Base-by-base conservation (phyloP, 2,797 vertebrate species). In the Amphiprion clarkii region DNA sequence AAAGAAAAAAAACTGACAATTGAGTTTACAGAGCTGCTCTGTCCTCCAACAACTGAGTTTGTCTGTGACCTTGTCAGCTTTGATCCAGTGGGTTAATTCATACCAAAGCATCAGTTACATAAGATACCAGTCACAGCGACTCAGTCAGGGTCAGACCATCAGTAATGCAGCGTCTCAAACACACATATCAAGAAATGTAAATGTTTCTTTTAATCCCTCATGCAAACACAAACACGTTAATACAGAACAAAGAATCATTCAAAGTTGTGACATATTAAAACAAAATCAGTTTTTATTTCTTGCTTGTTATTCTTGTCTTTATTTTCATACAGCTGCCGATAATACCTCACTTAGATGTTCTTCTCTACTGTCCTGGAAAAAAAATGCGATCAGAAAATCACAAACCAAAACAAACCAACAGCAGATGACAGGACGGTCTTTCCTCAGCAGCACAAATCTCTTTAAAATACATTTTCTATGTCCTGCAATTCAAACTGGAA, bases 51-150 rank as follows among this genome's bases (percentile, higher is more conserved):
- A 44, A 33, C 33, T 10, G 12, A 31, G 39, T 44, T 25, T 48
- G 13, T 31, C 42, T 53, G 25, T 54, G 39, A 46, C 53, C 16
- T 33, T 1, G 6, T 75, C 48, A 56, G 6, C 25, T 19, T 51
- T 53, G 29, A 68, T 61, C 61, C 12, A 39, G 29, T 39, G n/a
- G 48, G 76, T 82, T 88, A 74, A 73, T 79, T 82, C 60, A 61
- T 70, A 77, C 49, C 61, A 70, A 39, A 33, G 2, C 39, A 58
- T 27, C 16, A 56, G 60, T 82, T 69, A 81, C 21, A 42, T 49
- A 68, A 75, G 58, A 46, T 6, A 4, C 21, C n/a, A 51, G 2
- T 42, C 56, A 74, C 21, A 27, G 31, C 53, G 76, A 59, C 40
- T 64, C 60, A 29, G 57, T 21, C 49, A 25, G 73, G 44, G 39